Base-by-base conservation (phyloP, 2,888 invertebrate species). In the Lasioglossum lativentre region DNA sequence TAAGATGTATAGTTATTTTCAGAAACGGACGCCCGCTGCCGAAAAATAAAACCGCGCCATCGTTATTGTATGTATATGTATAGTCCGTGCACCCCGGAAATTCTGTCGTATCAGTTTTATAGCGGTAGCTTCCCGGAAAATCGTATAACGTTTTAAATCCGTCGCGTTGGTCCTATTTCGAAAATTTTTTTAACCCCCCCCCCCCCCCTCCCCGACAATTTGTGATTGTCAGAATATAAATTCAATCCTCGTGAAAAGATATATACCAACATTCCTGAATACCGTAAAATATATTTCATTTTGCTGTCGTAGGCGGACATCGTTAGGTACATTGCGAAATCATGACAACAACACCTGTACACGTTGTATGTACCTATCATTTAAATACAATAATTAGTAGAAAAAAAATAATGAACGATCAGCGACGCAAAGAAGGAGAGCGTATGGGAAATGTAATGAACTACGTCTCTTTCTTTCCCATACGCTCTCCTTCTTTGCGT, bases 1-100 rank as follows among this genome's bases (percentile, higher is more conserved):
- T 59, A 79, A 80, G 70, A 86, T 72, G 70, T 42, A 76, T 66
- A 42, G 72, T 77, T 72, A 80, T 75, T 86, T 78, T 75, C 74
- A 76, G 78, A 77, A 71, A 63, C 77, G 42, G 19, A 16, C 59
- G 52, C 23, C 38, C 81, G 63, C 47, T 23, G 45, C 10, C 63
- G 63, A 40, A 40, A 71, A 59, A 80, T 78, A 80, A 76, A 84
- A 75, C 59, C 59, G n/a, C 52, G 52, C n/a, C n/a, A 52, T 3
- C 16, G 75, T 56, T 12, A 12, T n/a, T 16, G 5, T 19, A 14
- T 42, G 14, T 40, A 14, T 14, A 12, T n/a, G 47, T 59, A 27
- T 59, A 59, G 59, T 59, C 59, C 59, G 23, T 16, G 59, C 59
- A 59, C 59, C 27, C 52, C 83, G 85, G 73, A 79, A 79, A 83